These are phyloP conservation scores for Odontamblyopus lacepedii DNA, from an alignment of 2,797 vertebrate genomes.

Conservation along the genomic window DNA sequence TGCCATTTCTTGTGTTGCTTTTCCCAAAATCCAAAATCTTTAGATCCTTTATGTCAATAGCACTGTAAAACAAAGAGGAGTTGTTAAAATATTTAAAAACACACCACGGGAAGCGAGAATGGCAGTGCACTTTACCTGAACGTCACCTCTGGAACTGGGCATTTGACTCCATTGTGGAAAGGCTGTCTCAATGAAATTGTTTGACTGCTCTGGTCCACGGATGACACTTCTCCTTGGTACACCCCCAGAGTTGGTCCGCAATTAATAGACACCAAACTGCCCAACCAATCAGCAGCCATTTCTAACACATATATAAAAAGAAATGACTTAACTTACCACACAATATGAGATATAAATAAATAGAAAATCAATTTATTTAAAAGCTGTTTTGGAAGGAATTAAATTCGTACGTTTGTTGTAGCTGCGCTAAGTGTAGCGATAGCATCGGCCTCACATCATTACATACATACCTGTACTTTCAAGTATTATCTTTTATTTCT, in stretches of 20 bases:
- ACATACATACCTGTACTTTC: conserved; percentile 5
- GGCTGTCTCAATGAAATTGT: conserved; percentile 94
- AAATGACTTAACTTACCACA: not conserved
- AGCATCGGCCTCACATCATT: conserved; percentile 33
- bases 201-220: conserved; percentile 93
- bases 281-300: conserved; percentile 96
- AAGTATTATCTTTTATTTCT: not conserved
- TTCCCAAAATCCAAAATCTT: conserved; percentile 92
- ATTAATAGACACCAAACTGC: conserved; percentile 95
- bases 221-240: conserved; percentile 94
- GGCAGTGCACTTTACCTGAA: conserved; percentile 83
- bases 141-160: conserved; percentile 97
- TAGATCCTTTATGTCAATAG: conserved; percentile 94
- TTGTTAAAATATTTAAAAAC: not conserved
- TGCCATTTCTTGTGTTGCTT: conserved; percentile 48
- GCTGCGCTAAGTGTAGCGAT: conserved; percentile 32
- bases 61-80: conserved; percentile 71
- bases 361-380: not conserved
- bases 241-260: conserved; percentile 93
- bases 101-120: fast-evolving
- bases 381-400: not conserved
- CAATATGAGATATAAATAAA: not conserved
- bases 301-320: conserved; percentile 20
- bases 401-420: not conserved
- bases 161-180: conserved; percentile 96